Evolutionary conservation across 2,797 vertebrate species (phyloP).

Genomic region (Sorex maritimensis): DNA sequence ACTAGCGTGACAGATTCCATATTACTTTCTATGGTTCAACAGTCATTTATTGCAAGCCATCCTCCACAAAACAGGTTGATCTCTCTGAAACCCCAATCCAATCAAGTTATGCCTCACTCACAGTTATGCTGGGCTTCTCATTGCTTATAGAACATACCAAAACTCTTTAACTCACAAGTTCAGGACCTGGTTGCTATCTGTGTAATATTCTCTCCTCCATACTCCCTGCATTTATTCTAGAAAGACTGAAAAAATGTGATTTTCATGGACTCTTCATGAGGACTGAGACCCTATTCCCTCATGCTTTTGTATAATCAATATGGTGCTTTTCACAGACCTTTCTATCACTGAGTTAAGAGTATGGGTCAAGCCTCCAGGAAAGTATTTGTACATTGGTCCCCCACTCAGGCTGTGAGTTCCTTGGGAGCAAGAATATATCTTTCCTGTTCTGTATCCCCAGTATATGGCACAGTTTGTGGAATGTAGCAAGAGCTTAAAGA

Average conservation of each 20-base stretch:
- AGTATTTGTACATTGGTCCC: not conserved
- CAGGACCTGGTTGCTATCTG: not conserved
- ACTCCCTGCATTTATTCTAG: not conserved
- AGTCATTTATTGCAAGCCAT: not conserved
- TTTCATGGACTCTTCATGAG: not conserved
- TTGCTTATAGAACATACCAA: not conserved
- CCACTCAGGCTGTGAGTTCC: not conserved
- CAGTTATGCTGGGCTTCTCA: not conserved
- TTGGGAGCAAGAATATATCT: not conserved
- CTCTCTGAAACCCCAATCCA: not conserved
- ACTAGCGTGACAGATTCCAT: not conserved
- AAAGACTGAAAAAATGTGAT: not conserved
- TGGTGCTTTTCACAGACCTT: not conserved
- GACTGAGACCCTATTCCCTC: not conserved
- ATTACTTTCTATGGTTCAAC: not conserved
- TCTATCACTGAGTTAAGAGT: not conserved
- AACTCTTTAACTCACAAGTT: not conserved
- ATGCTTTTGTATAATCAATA: not conserved
- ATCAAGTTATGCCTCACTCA: not conserved
- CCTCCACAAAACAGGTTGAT: not conserved
- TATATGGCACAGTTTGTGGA: not conserved
- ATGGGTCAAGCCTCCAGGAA: not conserved
- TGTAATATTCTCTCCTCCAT: not conserved
- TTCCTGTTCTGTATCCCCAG: not conserved
- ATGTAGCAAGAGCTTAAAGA: constrained; percentile 3